Base-by-base conservation (phyloP, 1,140 invertebrate species). In the Drosophila dunni region DNA sequence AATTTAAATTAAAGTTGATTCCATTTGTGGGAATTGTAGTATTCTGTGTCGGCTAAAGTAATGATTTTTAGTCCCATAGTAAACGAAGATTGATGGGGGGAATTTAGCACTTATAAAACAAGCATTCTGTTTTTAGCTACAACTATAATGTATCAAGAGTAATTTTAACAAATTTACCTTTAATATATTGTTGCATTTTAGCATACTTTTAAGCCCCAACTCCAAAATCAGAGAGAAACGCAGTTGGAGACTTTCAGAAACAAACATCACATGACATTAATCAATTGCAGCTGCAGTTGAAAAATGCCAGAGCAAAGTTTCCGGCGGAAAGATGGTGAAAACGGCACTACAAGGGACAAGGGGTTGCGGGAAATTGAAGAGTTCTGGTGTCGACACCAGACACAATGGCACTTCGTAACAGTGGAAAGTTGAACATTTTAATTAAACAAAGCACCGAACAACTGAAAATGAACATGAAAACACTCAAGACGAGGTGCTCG, bases 391-490 rank as follows among this genome's bases (percentile, higher is more conserved):
- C 50, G 53, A 65, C 62, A 66, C 29, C 53, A 53, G 38, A 64
- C 68, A 79, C 24, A 61, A 66, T 50, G 46, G 72, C 70, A 68
- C n/a, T 64, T 17, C 29, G 29, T 53, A 54, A 38, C 20, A 44
- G 56, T 58, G 33, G 65, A 86, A 88, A 88, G 68, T 88, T 88
- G 24, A 65, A 69, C 65, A 78, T 79, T 85, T 85, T 79, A 86
- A 86, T 86, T 88, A 86, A 77, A 76, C 72, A 57, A 74, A 62
- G 57, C 58, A 69, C 51, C 57, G 57, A 56, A 69, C 45, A 65
- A 56, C 51, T 44, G 67, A 38, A 64, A 42, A 57, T 58, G 15
- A 13, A 61, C 60, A 66, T 13, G 13, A 9, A 3, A 2, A 7
- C 4, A 5, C n/a, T 29, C 24, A 29, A 29, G 24, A 1, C 24